A percentile compares a stretch with the other conserved stretches of the same genome.
These are phyloP conservation scores for Tetranychus piercei DNA, from an alignment of 2,888 invertebrate genomes.

Conservation along the genomic window DNA sequence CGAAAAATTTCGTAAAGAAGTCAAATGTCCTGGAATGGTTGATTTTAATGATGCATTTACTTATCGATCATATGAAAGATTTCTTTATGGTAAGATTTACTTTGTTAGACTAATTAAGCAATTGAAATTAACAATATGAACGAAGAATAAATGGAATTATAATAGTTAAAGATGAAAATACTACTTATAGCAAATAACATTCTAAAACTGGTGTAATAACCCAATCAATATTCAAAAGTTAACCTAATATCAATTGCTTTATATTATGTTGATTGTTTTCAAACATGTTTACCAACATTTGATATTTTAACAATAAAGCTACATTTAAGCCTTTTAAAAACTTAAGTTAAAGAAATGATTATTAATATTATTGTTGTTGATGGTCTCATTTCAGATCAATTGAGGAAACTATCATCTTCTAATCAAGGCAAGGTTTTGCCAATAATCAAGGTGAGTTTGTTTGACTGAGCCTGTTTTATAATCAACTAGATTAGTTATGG, in stretches of 20 bases:
- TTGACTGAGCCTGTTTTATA: not conserved
- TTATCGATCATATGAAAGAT: conserved; percentile 53
- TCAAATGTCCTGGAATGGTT: conserved; percentile 46
- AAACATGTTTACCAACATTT: not conserved
- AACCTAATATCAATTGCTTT: not conserved
- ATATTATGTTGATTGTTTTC: conserved; percentile 6
- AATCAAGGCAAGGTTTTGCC: conserved; percentile 20
- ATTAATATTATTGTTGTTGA: not conserved
- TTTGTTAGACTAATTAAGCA: not conserved
- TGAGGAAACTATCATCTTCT: conserved; percentile 25
- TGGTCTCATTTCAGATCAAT: conserved; percentile 27
- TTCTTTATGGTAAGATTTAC: conserved; percentile 49
- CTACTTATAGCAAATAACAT: not conserved
- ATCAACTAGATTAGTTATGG: not conserved
- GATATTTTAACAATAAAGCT: not conserved
- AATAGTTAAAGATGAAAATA: too few species aligned
- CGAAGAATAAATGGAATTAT: not conserved
- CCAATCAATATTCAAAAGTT: not conserved
- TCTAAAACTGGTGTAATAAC: not conserved
- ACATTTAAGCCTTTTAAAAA: not conserved
- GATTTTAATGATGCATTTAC: conserved; percentile 36
- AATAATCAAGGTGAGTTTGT: conserved; percentile 14
- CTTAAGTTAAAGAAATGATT: not conserved
- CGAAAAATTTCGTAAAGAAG: conserved; percentile 59
- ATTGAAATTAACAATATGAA: conserved; percentile 12